Conservation (phyloP, 2,888 invertebrate genomes). For the Helobdella robusta region DNA sequence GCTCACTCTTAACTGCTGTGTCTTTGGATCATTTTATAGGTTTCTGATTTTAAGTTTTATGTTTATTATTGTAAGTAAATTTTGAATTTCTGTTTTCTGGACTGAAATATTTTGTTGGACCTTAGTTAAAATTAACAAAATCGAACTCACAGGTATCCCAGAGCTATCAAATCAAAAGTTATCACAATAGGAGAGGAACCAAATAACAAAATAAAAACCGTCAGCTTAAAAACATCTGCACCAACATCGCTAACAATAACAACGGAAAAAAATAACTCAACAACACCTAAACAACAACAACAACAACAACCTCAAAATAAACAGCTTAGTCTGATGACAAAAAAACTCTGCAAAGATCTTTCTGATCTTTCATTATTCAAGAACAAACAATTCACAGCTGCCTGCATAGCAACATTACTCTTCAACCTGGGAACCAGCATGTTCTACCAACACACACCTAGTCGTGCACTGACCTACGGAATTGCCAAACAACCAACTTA, state of each 20-base stretch:
- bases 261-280: too few relatives aligned
- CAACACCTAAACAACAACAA: background rate
- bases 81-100: too few relatives aligned
- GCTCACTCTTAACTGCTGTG: slow-evolving; percentile 24
- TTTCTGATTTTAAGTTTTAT: too few relatives aligned
- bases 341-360: slow-evolving; percentile 15
- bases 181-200: too few relatives aligned
- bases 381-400: slow-evolving; percentile 21
- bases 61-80: too few relatives aligned
- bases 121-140: too few relatives aligned
- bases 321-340: background rate
- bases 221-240: background rate
- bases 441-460: slow-evolving; percentile 29
- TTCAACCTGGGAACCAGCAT: slow-evolving; percentile 26
- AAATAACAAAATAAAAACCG: too few relatives aligned
- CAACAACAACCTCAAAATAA: background rate
- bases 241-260: background rate
- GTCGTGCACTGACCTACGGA: slow-evolving; percentile 20
- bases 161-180: too few relatives aligned
- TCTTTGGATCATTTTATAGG: slow-evolving; percentile 27
- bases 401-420: slow-evolving; percentile 26
- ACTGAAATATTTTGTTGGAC: too few relatives aligned
- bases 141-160: too few relatives aligned
- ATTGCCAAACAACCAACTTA: slow-evolving; percentile 8
- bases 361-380: slow-evolving; percentile 19